A percentile compares a stretch with the other conserved stretches of the same genome.
Conservation (phyloP, 2,888 invertebrate species). For the Tetheella fluctuosa region DNA sequence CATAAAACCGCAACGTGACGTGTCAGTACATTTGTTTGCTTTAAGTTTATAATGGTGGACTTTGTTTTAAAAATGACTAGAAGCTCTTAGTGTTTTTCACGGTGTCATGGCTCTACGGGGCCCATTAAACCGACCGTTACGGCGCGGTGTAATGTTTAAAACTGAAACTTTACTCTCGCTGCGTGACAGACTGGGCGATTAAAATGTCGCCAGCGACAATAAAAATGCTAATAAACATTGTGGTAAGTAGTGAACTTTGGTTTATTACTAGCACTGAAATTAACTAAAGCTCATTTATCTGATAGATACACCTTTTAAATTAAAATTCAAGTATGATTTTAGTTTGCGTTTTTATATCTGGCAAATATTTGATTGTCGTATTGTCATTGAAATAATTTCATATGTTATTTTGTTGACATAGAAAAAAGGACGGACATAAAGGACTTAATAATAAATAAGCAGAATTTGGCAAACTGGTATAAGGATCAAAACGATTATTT, state of each 20-base stretch:
- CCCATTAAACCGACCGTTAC: slow-evolving; percentile 46
- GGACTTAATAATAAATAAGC: no score
- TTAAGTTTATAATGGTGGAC: slow-evolving; percentile 10
- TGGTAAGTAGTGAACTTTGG: neutral
- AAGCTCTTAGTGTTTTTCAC: slow-evolving; percentile 50
- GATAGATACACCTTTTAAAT: neutral
- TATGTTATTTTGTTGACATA: no score
- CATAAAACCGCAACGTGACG: neutral
- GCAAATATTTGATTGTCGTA: no score
- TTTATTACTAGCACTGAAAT: neutral
- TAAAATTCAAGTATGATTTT: neutral
- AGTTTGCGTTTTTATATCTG: neutral
- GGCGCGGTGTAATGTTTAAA: slow-evolving; percentile 46
- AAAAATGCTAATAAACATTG: neutral
- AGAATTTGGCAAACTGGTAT: no score
- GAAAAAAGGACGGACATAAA: no score
- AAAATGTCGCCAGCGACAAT: slow-evolving; percentile 22
- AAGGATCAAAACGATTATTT: no score
- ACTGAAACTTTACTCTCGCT: slow-evolving; percentile 40
- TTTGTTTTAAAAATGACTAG: slow-evolving; percentile 39
- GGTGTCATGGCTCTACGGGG: slow-evolving; percentile 37
- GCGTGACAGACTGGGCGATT: slow-evolving; percentile 29
- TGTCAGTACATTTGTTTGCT: slow-evolving; percentile 1
- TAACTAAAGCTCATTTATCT: neutral
- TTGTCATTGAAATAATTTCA: no score